These are phyloP conservation scores for Neotragus pygmaeus DNA, from an alignment of 2,113 vertebrate species.

Conservation along the genomic window DNA sequence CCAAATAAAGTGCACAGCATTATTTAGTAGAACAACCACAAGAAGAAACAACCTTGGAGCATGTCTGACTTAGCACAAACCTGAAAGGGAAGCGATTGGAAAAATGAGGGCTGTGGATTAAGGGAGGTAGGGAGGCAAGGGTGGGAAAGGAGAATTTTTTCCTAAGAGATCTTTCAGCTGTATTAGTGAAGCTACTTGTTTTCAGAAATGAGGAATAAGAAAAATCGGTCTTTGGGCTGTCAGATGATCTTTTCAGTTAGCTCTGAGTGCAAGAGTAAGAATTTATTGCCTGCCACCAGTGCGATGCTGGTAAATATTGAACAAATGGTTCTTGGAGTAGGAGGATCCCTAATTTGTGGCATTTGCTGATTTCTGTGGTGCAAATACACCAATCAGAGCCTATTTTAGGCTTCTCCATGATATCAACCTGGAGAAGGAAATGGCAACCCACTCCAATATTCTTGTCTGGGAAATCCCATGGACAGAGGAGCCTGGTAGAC, in stretches of 20 bases:
- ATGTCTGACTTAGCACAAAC: neutral
- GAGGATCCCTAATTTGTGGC: neutral
- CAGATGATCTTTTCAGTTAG: neutral
- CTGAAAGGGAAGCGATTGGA: neutral
- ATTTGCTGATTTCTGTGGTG: neutral
- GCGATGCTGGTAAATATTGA: neutral
- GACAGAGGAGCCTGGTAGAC: neutral
- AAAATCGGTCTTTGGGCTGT: neutral
- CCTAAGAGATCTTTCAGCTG: slow-evolving; percentile 19
- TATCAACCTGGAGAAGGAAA: neutral
- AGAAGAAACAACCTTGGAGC: neutral
- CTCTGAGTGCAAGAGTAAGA: neutral
- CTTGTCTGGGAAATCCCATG: neutral
- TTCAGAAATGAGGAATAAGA: slow-evolving; percentile 41
- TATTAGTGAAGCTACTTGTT: slow-evolving; percentile 8
- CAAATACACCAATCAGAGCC: neutral
- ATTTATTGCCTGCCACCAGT: neutral
- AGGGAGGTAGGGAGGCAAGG: no score
- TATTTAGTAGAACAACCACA: neutral
- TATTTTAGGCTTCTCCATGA: neutral
- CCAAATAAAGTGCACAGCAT: neutral
- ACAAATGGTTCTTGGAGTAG: neutral
- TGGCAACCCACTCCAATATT: neutral
- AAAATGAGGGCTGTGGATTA: neutral
- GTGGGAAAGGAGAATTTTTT: neutral